Evolutionary conservation across 2,888 invertebrate genomes (phyloP).

Genomic region (Patella ulyssiponensis): DNA sequence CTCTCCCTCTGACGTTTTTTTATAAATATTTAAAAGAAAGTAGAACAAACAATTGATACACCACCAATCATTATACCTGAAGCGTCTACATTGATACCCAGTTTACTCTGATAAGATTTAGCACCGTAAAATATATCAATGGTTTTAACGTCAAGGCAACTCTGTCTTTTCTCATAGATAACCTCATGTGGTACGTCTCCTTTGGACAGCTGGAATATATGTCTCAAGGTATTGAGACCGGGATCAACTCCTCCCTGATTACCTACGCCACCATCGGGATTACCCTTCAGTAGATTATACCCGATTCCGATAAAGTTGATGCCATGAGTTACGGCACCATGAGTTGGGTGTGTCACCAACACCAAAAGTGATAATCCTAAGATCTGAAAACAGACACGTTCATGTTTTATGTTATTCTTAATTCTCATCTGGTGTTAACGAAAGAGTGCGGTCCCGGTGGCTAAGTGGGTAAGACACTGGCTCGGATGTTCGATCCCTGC

Average conservation of each 20-base stretch:
- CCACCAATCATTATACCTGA: constrained; percentile 32
- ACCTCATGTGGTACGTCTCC: constrained; percentile 25
- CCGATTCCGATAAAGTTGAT: constrained; percentile 41
- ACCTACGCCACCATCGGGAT: constrained; percentile 48
- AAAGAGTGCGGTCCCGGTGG: too few species aligned
- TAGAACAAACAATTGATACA: too few species aligned
- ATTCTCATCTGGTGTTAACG: too few species aligned
- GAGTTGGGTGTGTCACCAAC: too few species aligned
- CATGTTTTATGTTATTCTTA: too few species aligned
- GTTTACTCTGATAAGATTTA: constrained; percentile 51
- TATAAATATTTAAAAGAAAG: too few species aligned
- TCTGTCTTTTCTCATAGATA: constrained; percentile 38
- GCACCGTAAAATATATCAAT: constrained; percentile 46
- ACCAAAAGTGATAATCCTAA: too few species aligned
- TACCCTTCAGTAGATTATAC: constrained; percentile 50
- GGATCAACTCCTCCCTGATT: constrained; percentile 48
- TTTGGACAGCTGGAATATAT: constrained; percentile 39
- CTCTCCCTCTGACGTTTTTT: too few species aligned
- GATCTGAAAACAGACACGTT: too few species aligned
- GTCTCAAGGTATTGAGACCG: constrained; percentile 41
- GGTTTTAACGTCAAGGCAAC: constrained; percentile 40
- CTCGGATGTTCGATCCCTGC: too few species aligned
- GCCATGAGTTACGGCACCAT: neutral
- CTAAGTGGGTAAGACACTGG: too few species aligned
- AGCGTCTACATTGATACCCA: constrained; percentile 35